Evolutionary conservation across 2,888 invertebrate species (phyloP), one percentile per base, ranked within the genome.

Genomic region (Chelonus formosanus): DNA sequence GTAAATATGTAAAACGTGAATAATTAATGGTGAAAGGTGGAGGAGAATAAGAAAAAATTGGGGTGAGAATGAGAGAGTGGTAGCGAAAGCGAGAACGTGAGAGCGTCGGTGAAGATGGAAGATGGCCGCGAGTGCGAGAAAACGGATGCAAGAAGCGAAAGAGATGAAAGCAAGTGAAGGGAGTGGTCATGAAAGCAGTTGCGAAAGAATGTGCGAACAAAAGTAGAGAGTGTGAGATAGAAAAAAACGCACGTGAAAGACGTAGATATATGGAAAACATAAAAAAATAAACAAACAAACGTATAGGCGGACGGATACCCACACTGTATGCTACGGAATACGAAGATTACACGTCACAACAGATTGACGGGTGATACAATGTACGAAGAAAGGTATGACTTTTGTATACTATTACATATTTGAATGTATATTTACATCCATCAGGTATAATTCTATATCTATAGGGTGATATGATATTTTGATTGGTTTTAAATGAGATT

Each of bases 371-470:
- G 70, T 66, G 65, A 63, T 69, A 68, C 67, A 65, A 70, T 71
- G 69, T 72, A 72, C 72, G 64, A 72, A 72, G 68, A 67, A 70
- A 73, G 75, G 74, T 77, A 81, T 75, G 76, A 81, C 76, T 79
- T 80, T 82, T 80, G 81, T 82, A 83, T 81, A 81, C 80, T 82
- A 81, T 84, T 81, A 81, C 48, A 78, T 81, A 82, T 82, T 83
- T 79, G 79, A 82, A 80, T 82, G 80, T 82, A 82, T 83, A 81
- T 84, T 82, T 83, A 83, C 40, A 40, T 6, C 4, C 40, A 40
- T 6, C 81, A 78, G 79, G 80, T 83, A 82, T 32, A 32, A 32
- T 52, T 32, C 52, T 48, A 83, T 80, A 59, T 80, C 79, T 80
- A 80, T 81, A 80, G 40, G 40, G 6, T 80, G 80, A 76, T 78